phyloP scores from a whole-genome alignment of 2,113 vertebrate species.

The Brachyistius frenatus region DNA sequence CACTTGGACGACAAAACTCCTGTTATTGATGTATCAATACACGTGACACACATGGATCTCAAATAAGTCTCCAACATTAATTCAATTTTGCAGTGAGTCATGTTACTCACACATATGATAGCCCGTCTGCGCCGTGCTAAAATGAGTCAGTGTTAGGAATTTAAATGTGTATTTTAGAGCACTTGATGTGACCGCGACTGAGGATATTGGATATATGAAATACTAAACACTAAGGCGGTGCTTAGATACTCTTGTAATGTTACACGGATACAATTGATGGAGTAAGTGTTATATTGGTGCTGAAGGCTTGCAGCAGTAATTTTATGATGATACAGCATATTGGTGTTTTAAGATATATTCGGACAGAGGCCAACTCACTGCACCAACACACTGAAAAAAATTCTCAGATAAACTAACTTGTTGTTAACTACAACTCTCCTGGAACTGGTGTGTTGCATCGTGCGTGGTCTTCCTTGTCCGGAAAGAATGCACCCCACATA shows the following conservation, averaged over 20 bases:
- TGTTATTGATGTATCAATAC: background rate
- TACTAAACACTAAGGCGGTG: slow-evolving; percentile 11
- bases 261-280: slow-evolving; percentile 5
- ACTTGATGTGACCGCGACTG: slow-evolving; percentile 39
- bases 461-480: slow-evolving; percentile 12
- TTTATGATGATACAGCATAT: background rate
- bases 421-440: slow-evolving; percentile 14
- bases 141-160: slow-evolving; percentile 39
- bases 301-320: background rate
- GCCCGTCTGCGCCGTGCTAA: background rate
- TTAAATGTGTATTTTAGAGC: slow-evolving; percentile 13
- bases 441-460: slow-evolving; percentile 14
- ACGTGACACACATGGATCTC: background rate
- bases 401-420: background rate
- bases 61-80: slow-evolving; percentile 7
- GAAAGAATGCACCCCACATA: slow-evolving; percentile 36
- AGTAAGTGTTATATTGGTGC: background rate
- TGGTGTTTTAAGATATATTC: background rate
- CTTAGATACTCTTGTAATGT: slow-evolving; percentile 1
- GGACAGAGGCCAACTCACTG: background rate
- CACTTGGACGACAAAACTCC: slow-evolving; percentile 8
- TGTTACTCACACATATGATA: background rate
- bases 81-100: slow-evolving; percentile 33
- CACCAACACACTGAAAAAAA: background rate
- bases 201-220: slow-evolving; percentile 27